phyloP scores from a whole-genome alignment of 2,113 vertebrate genomes.

The Dicaeum eximium region DNA sequence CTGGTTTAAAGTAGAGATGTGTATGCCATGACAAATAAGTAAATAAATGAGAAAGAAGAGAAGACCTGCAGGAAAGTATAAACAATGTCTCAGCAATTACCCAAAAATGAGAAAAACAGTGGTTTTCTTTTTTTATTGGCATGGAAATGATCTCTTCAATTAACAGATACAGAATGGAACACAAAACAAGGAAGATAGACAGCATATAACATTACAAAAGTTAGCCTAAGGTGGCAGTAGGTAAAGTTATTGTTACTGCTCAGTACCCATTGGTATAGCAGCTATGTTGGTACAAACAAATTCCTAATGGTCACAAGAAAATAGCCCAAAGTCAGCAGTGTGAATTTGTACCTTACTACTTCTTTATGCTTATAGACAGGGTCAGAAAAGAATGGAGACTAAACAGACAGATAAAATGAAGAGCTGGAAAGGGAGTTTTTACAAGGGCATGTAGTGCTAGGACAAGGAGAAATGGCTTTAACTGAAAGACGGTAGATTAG shows the following conservation, averaged over 20 bases:
- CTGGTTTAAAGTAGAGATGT: neutral
- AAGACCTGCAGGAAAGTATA: neutral
- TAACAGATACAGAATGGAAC: neutral
- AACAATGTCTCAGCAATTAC: neutral
- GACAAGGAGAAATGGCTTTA: neutral
- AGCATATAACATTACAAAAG: neutral
- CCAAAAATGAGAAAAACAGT: neutral
- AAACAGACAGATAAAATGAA: neutral
- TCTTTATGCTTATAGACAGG: neutral
- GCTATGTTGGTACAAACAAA: neutral
- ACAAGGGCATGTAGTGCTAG: neutral
- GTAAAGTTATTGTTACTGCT: neutral
- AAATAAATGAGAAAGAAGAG: neutral
- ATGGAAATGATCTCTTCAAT: neutral
- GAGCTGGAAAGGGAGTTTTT: neutral
- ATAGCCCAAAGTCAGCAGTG: neutral
- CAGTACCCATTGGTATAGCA: neutral
- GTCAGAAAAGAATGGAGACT: neutral
- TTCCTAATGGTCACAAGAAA: neutral
- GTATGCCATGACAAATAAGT: neutral
- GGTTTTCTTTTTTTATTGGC: neutral
- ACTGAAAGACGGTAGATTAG: neutral
- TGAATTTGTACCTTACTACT: neutral
- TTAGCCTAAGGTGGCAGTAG: neutral
- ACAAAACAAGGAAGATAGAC: neutral